A percentile compares a stretch with the other conserved stretches of the same genome.
These are phyloP conservation scores for Esperia sulphurella DNA, from an alignment of 2,888 invertebrate species.

Conservation along the genomic window DNA sequence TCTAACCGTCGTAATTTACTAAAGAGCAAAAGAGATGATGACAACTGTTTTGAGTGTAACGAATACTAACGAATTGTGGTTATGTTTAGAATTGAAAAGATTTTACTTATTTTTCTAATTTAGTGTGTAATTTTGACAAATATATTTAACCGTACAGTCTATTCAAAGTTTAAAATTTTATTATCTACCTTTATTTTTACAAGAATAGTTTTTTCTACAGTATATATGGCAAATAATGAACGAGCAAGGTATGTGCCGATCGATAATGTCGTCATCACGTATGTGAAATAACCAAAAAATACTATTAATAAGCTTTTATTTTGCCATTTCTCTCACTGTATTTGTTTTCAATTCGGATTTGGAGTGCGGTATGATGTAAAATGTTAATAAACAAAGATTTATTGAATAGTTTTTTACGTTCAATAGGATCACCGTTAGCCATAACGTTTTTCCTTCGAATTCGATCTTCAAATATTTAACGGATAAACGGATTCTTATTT, in stretches of 20 bases:
- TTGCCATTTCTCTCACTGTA: neutral
- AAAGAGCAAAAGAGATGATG: constrained; percentile 31
- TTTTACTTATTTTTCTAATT: constrained; percentile 54
- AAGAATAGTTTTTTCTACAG: constrained; percentile 25
- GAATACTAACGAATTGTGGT: constrained; percentile 74
- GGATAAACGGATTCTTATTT: constrained; percentile 73
- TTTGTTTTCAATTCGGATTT: too few relatives aligned
- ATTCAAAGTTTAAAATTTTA: constrained; percentile 31
- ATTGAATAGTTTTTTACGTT: too few relatives aligned
- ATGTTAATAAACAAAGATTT: too few relatives aligned
- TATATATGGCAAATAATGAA: constrained; percentile 57
- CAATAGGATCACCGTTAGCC: constrained; percentile 35
- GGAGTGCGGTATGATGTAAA: too few relatives aligned
- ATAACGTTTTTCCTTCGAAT: constrained; percentile 75
- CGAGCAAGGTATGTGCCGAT: constrained; percentile 70
- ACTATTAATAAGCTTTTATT: neutral
- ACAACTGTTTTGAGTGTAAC: constrained; percentile 67
- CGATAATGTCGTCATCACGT: constrained; percentile 64
- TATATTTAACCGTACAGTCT: constrained; percentile 27
- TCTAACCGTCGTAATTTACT: constrained; percentile 20
- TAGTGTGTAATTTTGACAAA: constrained; percentile 48
- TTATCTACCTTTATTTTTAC: constrained; percentile 27
- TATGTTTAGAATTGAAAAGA: constrained; percentile 58
- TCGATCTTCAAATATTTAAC: constrained; percentile 74
- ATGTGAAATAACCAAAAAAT: constrained; percentile 41